These are phyloP conservation scores for Condylura cristata DNA, from an alignment of 2,113 vertebrate genomes.

Conservation along the genomic window DNA sequence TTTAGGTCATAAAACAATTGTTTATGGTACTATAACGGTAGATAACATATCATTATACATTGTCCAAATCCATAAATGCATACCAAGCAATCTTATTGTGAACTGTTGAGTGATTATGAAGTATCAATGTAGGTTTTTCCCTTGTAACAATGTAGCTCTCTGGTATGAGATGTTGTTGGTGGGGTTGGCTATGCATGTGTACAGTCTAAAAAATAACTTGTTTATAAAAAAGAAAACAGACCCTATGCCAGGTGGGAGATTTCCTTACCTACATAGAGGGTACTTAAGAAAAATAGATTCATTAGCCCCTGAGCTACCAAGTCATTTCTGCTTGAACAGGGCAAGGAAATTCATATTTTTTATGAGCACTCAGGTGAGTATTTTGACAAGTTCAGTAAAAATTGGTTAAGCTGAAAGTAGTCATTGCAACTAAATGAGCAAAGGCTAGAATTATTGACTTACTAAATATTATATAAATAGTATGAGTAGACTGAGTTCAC, in stretches of 20 bases:
- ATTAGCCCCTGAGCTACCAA: neutral
- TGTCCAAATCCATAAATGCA: neutral
- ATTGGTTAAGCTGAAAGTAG: neutral
- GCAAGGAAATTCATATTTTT: neutral
- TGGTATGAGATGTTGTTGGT: neutral
- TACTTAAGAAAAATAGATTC: neutral
- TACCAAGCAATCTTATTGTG: neutral
- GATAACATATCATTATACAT: neutral
- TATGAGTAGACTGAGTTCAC: neutral
- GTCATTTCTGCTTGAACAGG: neutral
- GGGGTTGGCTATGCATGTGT: neutral
- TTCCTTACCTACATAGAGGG: neutral
- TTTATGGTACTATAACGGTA: neutral
- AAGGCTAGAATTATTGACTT: neutral
- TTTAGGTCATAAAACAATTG: neutral
- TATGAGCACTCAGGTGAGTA: neutral
- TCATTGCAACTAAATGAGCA: neutral
- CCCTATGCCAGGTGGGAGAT: neutral
- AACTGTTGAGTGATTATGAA: neutral
- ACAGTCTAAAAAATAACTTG: too few relatives aligned
- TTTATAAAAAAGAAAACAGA: neutral
- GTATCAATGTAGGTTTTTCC: neutral
- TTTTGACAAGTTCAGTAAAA: neutral
- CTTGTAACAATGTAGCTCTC: neutral
- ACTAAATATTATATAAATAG: neutral